Conservation (phyloP, 1,140 invertebrate species). For the Saccostrea echinata region DNA sequence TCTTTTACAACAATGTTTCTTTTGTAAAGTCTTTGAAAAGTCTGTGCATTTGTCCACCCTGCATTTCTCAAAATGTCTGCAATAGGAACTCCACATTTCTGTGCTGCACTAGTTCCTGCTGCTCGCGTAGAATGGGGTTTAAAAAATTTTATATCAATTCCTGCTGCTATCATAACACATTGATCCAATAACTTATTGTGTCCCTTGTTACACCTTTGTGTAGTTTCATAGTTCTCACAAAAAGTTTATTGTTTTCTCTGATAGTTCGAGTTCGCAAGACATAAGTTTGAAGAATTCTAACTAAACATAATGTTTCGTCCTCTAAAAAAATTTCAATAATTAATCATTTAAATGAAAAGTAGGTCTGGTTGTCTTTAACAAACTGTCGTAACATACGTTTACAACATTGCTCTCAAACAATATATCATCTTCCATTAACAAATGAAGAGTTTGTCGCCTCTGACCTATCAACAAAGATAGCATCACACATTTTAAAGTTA, state of each 20-base stretch:
- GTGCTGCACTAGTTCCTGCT: conserved; percentile 43
- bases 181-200: conserved; percentile 3
- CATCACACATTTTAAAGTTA: too few relatives aligned
- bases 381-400: too few relatives aligned
- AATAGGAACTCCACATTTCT: conserved; percentile 44
- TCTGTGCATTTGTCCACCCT: conserved; percentile 49
- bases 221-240: conserved; percentile 50
- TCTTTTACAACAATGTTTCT: conserved; percentile 1
- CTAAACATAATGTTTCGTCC: not conserved
- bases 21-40: conserved; percentile 47
- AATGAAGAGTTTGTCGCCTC: not conserved
- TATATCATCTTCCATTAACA: not conserved
- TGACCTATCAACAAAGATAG: too few relatives aligned
- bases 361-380: conserved; percentile 1
- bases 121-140: conserved; percentile 45
- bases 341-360: not conserved
- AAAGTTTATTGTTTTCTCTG: conserved; percentile 14
- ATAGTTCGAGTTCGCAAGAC: too few relatives aligned
- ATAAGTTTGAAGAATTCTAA: too few relatives aligned
- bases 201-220: conserved; percentile 37
- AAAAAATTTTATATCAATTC: conserved; percentile 49
- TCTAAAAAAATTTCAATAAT: not conserved
- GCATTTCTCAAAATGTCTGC: conserved; percentile 47
- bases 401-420: too few relatives aligned
- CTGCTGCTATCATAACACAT: conserved; percentile 39